Percentiles rank a stretch among this genome's conserved stretches.
These are phyloP conservation scores for Chaetodon auriga DNA, from an alignment of 2,113 vertebrate genomes.

Conservation along the genomic window DNA sequence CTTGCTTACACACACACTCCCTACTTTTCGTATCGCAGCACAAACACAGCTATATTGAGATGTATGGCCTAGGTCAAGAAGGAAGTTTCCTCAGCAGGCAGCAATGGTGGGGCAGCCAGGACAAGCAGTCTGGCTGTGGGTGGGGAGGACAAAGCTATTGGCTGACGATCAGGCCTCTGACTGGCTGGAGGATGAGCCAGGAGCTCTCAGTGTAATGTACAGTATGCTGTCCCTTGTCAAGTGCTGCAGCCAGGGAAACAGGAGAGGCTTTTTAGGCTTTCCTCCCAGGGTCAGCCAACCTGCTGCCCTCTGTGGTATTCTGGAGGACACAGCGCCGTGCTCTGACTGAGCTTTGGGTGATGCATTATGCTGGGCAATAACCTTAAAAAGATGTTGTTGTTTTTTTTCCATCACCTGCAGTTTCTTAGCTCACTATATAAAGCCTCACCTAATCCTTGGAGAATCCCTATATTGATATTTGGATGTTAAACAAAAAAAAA, in stretches of 20 bases:
- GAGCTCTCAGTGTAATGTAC: slow-evolving; percentile 70
- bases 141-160: slow-evolving; percentile 51
- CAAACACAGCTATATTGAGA: slow-evolving; percentile 19
- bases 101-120: slow-evolving; percentile 17
- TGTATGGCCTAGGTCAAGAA: slow-evolving; percentile 1
- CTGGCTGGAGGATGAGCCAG: slow-evolving; percentile 45
- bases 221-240: slow-evolving; percentile 70
- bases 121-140: slow-evolving; percentile 25
- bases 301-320: slow-evolving; percentile 72
- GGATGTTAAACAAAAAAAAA: neutral
- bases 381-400: neutral
- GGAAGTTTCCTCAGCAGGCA: slow-evolving; percentile 49
- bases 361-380: slow-evolving; percentile 8
- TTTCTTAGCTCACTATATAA: neutral
- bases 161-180: slow-evolving; percentile 27
- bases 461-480: neutral
- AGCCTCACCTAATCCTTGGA: neutral
- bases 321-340: slow-evolving; percentile 29
- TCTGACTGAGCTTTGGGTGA: slow-evolving; percentile 18
- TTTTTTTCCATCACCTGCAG: neutral
- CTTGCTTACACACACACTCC: neutral
- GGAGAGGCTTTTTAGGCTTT: slow-evolving; percentile 74
- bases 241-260: slow-evolving; percentile 64
- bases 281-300: slow-evolving; percentile 71
- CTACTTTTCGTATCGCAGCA: neutral